phyloP scores from a whole-genome alignment of 2,888 invertebrate genomes.

The Nephrotoma guestfalica region DNA sequence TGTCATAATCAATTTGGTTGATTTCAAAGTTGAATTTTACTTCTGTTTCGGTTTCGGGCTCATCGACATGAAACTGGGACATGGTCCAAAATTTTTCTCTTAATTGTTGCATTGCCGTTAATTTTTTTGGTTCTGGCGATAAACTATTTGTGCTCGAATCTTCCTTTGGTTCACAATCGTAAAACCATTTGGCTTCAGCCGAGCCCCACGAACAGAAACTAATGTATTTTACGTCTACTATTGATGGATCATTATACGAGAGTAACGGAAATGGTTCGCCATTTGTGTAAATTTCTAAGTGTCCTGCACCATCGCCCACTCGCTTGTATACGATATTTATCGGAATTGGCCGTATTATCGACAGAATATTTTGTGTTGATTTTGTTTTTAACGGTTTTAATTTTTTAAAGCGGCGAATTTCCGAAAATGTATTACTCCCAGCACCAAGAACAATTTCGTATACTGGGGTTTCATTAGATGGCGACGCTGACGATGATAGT shows the following conservation, averaged over 20 bases:
- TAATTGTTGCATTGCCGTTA: background rate
- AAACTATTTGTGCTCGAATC: background rate
- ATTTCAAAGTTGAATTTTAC: background rate
- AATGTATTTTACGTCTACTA: conserved; percentile 46
- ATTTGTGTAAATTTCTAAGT: conserved; percentile 46
- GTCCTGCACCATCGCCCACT: conserved; percentile 37
- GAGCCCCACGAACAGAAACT: conserved; percentile 54
- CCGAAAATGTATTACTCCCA: conserved; percentile 53
- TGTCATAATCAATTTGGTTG: background rate
- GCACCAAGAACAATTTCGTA: conserved; percentile 61
- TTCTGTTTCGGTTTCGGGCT: background rate
- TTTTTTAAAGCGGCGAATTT: conserved; percentile 45
- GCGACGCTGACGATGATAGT: conserved; percentile 37
- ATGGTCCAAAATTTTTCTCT: background rate
- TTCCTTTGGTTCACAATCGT: conserved; percentile 37
- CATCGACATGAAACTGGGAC: background rate
- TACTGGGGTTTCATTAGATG: conserved; percentile 37
- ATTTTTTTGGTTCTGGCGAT: background rate
- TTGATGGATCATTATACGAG: conserved; percentile 41
- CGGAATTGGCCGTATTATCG: conserved; percentile 43
- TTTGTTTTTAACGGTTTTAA: conserved; percentile 40
- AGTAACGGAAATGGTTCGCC: conserved; percentile 44
- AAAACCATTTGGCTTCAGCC: conserved; percentile 51
- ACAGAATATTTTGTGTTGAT: conserved; percentile 41
- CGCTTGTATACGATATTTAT: conserved; percentile 48